Evolutionary conservation across 2,888 invertebrate genomes (phyloP).

Genomic region (Archips crataeganus): DNA sequence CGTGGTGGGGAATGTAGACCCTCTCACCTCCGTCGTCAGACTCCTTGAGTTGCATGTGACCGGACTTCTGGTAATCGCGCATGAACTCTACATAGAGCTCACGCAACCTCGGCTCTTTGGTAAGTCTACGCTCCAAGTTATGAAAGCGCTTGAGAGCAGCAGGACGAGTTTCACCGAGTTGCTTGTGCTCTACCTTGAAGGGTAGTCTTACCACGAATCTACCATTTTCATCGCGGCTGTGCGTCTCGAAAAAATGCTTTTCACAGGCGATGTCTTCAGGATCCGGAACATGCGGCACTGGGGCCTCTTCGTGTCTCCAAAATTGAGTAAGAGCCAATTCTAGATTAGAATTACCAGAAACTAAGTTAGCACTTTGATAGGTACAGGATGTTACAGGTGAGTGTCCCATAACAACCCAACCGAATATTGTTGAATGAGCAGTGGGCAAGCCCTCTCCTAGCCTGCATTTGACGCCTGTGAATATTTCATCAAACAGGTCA

Average conservation of each 20-base stretch:
- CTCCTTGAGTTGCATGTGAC: conserved; percentile 16
- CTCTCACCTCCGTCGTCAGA: neutral
- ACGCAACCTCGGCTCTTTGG: conserved; percentile 10
- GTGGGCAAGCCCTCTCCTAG: neutral
- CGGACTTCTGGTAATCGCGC: conserved; percentile 20
- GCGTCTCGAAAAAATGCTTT: neutral
- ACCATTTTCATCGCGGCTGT: conserved; percentile 6
- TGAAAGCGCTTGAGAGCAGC: conserved; percentile 29
- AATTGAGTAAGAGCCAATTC: conserved; percentile 5
- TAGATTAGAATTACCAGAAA: neutral
- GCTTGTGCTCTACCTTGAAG: conserved; percentile 11
- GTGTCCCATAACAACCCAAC: conserved; percentile 2
- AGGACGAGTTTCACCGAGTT: conserved; percentile 10
- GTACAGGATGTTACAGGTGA: neutral
- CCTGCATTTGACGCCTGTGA: neutral
- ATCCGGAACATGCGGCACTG: neutral
- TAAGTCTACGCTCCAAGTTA: conserved; percentile 25
- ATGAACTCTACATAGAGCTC: conserved; percentile 22
- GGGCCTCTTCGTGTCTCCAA: conserved; percentile 9
- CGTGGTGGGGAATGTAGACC: conserved; percentile 33
- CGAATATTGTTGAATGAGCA: neutral
- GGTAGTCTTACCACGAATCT: conserved; percentile 23
- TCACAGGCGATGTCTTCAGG: conserved; percentile 4
- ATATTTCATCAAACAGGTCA: neutral
- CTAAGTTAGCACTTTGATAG: neutral